Evolutionary conservation across 2,797 vertebrate genomes (phyloP), one percentile per base, ranked within the genome.

Genomic region (Poecile montanus): DNA sequence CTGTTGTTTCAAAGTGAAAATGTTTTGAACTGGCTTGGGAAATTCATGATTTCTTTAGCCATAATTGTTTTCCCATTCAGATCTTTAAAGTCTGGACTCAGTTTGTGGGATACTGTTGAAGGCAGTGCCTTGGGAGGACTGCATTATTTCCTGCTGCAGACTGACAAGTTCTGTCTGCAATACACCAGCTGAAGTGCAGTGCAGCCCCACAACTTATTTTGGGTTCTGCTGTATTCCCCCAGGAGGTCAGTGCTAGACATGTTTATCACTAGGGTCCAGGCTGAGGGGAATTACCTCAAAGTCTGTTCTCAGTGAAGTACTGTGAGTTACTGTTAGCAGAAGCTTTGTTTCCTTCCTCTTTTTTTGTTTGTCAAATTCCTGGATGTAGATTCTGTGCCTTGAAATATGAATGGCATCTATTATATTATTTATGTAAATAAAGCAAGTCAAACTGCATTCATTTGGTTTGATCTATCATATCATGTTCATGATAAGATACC

Each of bases 1-100:
- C 50, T 56, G 26, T 58, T 93, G 19, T 89, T 96, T 94, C 42
- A 16, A 92, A 93, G 53, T 54, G 45, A 25, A 63, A 94, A 94
- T 53, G 20, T 61, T 85, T 58, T 70, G 30, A 44, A 61, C 26
- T 45, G 26, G 68, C 60, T 86, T 79, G 70, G 79, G 88, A 63
- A 80, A 85, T 34, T 68, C 62, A 62, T 12, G 26, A 32, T 70
- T 88, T 88, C 26, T 94, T 78, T 56, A 71, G 54, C 44, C 12
- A 13, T 74, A 29, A 29, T 30, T 88, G 61, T 88, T 91, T 95
- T 48, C 38, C 26, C 8, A 12, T 32, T 60, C n/a, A 66, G 47
- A 22, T 68, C 34, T 68, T 62, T 92, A 72, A 78, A 92, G 91
- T 34, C 58, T 91, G 50, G 34, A 36, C 45, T 50, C 36, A 57